These are phyloP conservation scores for Corythucha ciliata DNA, from an alignment of 2,888 invertebrate genomes.

Conservation along the genomic window DNA sequence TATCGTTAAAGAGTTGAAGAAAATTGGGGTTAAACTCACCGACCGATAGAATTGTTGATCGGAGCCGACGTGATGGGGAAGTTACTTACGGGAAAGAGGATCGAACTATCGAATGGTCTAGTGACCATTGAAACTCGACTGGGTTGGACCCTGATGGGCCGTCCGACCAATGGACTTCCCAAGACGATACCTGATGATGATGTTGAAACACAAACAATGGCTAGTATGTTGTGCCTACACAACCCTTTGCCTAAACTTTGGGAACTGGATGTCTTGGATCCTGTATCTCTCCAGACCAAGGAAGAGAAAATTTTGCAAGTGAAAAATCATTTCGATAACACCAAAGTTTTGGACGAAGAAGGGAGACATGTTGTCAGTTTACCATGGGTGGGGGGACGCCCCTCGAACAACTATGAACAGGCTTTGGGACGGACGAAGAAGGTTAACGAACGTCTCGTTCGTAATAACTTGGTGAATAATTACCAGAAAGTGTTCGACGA, in stretches of 20 bases:
- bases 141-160: slow-evolving; percentile 12
- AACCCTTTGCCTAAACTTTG: slow-evolving; percentile 18
- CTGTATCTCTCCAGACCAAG: not conserved
- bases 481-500: slow-evolving; percentile 36
- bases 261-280: slow-evolving; percentile 26
- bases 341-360: slow-evolving; percentile 33
- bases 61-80: slow-evolving; percentile 8
- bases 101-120: not conserved
- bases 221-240: slow-evolving; percentile 7
- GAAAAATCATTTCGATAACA: slow-evolving; percentile 29
- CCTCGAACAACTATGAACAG: slow-evolving; percentile 34
- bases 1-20: too few species aligned
- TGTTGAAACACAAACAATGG: too few species aligned
- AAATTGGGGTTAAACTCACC: too few species aligned
- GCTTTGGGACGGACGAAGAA: slow-evolving; percentile 33
- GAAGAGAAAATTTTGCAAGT: slow-evolving; percentile 3
- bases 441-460: slow-evolving; percentile 24
- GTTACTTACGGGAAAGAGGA: not conserved
- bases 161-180: not conserved
- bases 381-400: slow-evolving; percentile 39
- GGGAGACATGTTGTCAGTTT: slow-evolving; percentile 38
- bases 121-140: slow-evolving; percentile 8
- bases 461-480: slow-evolving; percentile 19
- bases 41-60: too few species aligned
- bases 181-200: too few species aligned